Base-by-base conservation (phyloP, 37 sponge, comb jelly and placozoan species). In the Geodia barretti region DNA sequence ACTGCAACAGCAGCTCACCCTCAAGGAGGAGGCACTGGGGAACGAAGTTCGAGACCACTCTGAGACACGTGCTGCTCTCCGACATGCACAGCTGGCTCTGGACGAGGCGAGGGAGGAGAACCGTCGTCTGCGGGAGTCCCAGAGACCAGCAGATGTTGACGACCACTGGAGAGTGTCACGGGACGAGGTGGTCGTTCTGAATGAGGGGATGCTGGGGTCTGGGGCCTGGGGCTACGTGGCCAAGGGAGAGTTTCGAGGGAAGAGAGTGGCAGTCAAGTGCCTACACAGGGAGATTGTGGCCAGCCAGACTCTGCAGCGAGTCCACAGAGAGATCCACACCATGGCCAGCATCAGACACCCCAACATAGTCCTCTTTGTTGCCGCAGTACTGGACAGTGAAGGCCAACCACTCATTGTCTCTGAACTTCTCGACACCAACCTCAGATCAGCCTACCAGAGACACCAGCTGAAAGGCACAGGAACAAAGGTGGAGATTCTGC, bases 341-440 rank as follows among this genome's bases (percentile, higher is more conserved):
- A 77, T 78, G 47, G 39, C 86, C 3, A 54, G 59, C 33, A 31
- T 91, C 9, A 62, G 87, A 1, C 92, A 91, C 36, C 92, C 92
- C 34, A 79, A 92, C 66, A 71, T 87, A 43, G 71, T 92, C 32
- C 85, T 77, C 34, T 92, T 92, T 61, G 76, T 92, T 39, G 89
- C 68, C 69, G 92, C 85, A 41, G 88, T 80, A 31, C 64, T 79
- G 20, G 77, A 70, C 30, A 33, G 66, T 63, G 43, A 30, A 21
- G 80, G 87, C 25, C 41, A 39, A 29, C 89, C 82, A 24, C 62
- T 74, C 26, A 88, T 92, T 17, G 64, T 92, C 37, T 87, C 86
- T 36, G 92, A 92, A 65, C 42, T 92, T 34, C 67, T 92, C 81
- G 84, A 87, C 59, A 80, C 85, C 37, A 80, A 64, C 43, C 72